Conservation (phyloP, 2,888 invertebrate genomes). For the Drosophila prolongata region DNA sequence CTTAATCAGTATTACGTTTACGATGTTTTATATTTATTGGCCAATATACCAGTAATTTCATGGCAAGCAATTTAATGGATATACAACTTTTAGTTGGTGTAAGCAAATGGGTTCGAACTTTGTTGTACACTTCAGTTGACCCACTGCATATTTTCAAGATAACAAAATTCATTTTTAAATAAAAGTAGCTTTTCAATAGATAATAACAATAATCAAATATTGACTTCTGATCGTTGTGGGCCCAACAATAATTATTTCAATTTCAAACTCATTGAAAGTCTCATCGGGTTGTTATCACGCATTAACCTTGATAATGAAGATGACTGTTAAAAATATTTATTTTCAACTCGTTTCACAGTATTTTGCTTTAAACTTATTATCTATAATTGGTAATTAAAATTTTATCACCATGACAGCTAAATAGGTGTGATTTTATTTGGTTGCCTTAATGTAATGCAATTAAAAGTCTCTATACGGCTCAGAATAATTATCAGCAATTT, state of each 20-base stretch:
- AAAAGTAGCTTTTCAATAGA: not conserved
- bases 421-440: slow-evolving; percentile 44
- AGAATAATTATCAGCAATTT: slow-evolving; percentile 35
- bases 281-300: slow-evolving; percentile 16
- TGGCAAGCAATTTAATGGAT: slow-evolving; percentile 34
- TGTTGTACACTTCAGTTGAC: not conserved
- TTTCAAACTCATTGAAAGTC: slow-evolving; percentile 5
- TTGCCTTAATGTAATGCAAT: slow-evolving; percentile 41
- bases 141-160: slow-evolving; percentile 2
- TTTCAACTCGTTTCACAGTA: slow-evolving; percentile 5
- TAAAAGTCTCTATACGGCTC: slow-evolving; percentile 16
- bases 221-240: not conserved
- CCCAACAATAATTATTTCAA: not conserved
- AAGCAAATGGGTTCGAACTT: slow-evolving; percentile 17
- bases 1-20: slow-evolving; percentile 61
- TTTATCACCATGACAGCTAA: slow-evolving; percentile 37
- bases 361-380: slow-evolving; percentile 6
- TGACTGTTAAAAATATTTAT: slow-evolving; percentile 4
- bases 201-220: slow-evolving; percentile 3
- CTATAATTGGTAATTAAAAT: slow-evolving; percentile 53
- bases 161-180: not conserved
- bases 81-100: slow-evolving; percentile 38
- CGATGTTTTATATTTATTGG: slow-evolving; percentile 56
- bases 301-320: slow-evolving; percentile 28
- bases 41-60: slow-evolving; percentile 25